A percentile compares a stretch with the other conserved stretches of the same genome.
phyloP scores from a whole-genome alignment of 2,797 vertebrate genomes.

The Garrulus glandarius region DNA sequence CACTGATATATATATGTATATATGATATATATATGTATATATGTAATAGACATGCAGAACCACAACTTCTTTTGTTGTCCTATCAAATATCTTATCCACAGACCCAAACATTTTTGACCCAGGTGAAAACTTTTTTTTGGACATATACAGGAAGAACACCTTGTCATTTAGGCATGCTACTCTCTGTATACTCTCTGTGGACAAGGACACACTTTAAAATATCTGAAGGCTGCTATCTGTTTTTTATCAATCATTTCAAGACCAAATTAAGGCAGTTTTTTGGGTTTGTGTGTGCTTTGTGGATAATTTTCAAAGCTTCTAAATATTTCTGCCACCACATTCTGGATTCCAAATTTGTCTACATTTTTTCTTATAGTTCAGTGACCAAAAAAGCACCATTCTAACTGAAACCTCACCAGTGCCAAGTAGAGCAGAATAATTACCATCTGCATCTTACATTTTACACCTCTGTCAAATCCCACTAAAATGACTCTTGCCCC shows the following conservation, averaged over 20 bases:
- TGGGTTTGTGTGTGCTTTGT: neutral
- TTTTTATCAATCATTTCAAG: neutral
- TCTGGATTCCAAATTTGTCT: neutral
- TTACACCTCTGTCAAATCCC: slow-evolving; percentile 29
- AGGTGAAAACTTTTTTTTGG: neutral
- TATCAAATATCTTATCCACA: neutral
- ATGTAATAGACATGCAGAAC: neutral
- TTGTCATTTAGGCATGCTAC: neutral
- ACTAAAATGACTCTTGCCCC: slow-evolving; percentile 4
- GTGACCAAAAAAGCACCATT: neutral
- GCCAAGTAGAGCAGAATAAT: slow-evolving; percentile 54
- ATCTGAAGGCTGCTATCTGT: neutral
- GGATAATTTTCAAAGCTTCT: neutral
- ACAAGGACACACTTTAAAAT: neutral
- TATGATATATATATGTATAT: neutral
- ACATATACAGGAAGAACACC: neutral
- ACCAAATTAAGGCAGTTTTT: neutral
- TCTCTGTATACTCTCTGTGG: neutral
- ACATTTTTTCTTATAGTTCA: neutral
- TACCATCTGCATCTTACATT: slow-evolving; percentile 30
- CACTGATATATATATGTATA: neutral
- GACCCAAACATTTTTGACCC: neutral
- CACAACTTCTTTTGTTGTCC: neutral
- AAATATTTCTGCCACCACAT: neutral
- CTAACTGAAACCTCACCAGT: slow-evolving; percentile 1